Evolutionary conservation across 2,797 vertebrate species (phyloP), one percentile per base, ranked within the genome.

Genomic region (Allenopithecus nigroviridis): DNA sequence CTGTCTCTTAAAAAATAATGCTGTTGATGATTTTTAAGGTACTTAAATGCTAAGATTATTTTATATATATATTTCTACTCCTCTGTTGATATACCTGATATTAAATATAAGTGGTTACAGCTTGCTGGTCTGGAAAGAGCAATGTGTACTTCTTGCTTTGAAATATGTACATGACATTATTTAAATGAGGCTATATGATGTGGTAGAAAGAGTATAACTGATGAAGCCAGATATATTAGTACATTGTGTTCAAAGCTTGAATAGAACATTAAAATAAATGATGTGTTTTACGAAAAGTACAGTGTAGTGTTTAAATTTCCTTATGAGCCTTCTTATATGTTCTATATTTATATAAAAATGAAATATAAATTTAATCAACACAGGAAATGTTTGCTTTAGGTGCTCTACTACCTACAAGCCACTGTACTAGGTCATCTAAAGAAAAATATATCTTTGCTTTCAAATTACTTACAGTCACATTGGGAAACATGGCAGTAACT

Each of bases 161-260:
- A 97, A 95, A 86, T 92, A 92, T 53, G 55, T 94, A 39, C 16
- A 53, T 33, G 55, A 39, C 85, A 61, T 93, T 93, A 93, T 97
- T 89, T 89, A 95, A 97, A 95, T 96, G 84, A 90, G 14, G 33
- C 19, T 84, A 16, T 5, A 70, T 16, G 48, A 94, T 64, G 16
- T 64, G 33, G 10, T 80, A 57, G 48, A 94, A 91, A 78, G 11
- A 59, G 7, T 57, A 81, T 33, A 91, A 94, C 22, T n/a, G 33
- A 83, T 48, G 22, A 92, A 84, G 88, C 28, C 59, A 95, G 84
- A 68, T 76, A 59, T 78, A 61, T 93, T 86, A 83, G 84, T 75
- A 96, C 33, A 61, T 75, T 26, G 36, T 81, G 33, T 96, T 39
- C 43, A 59, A 94, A 90, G 19, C 61, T 74, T 83, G 39, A 90